These are phyloP conservation scores for Calidris pugnax DNA, from an alignment of 2,113 vertebrate species.

Conservation along the genomic window DNA sequence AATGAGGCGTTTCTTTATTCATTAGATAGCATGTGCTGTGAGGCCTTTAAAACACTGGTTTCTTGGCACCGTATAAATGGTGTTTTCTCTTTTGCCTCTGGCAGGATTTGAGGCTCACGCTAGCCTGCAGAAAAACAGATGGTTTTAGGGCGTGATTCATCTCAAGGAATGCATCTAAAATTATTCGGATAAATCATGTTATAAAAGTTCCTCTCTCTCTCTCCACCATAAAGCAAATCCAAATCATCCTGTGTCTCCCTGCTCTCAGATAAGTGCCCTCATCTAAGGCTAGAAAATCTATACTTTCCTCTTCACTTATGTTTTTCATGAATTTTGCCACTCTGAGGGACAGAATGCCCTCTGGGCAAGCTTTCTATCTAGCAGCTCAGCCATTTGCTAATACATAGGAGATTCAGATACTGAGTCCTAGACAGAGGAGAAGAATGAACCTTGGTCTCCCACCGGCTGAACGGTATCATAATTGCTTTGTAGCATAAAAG, in stretches of 20 bases:
- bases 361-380: neutral
- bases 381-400: neutral
- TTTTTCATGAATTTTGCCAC: neutral
- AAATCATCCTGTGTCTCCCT: neutral
- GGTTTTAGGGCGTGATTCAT: neutral
- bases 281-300: neutral
- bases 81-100: neutral
- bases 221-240: neutral
- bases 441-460: neutral
- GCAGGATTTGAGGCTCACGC: neutral
- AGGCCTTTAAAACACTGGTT: neutral
- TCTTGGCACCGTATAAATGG: neutral
- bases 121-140: neutral
- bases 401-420: neutral
- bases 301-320: neutral
- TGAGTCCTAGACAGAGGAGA: neutral
- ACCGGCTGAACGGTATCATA: neutral
- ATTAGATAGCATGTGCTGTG: neutral
- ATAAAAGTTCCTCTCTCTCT: neutral
- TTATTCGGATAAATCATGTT: conserved; percentile 18
- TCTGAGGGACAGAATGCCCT: neutral
- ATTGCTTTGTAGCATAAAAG: conserved; percentile 1
- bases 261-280: neutral
- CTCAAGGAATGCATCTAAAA: neutral
- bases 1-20: neutral